Base-by-base conservation (phyloP, 1,140 invertebrate genomes). In the Lepidotrigona ventralis region DNA sequence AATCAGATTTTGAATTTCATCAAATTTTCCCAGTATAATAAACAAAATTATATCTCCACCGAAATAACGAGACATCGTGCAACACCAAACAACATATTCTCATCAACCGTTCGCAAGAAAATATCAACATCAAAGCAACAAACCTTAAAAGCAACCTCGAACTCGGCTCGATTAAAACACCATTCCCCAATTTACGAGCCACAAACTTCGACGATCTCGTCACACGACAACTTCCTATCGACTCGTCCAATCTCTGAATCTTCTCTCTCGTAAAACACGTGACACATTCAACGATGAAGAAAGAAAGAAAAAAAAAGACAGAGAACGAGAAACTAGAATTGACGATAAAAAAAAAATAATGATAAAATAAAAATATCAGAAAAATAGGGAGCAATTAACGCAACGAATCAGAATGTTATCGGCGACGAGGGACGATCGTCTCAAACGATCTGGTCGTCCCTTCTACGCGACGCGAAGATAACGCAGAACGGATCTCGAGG, bases 361-460 rank as follows among this genome's bases (percentile, higher is more conserved):
- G 8, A 46, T 46, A 46, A 46, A 21, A 11, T 29, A 8, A 19
- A 11, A 29, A 11, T 33, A 33, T 33, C 33, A 15, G 19, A 63
- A 29, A 51, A 53, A 33, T 51, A 5, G 6, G 5, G 26, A 21
- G 66, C 46, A 78, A 83, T 83, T 83, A 83, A 83, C 66, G 39
- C 54, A 56, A 78, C 23, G 81, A 70, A 71, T 78, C 66, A 19
- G 21, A 51, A 83, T 83, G 33, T 83, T 79, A 71, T 79, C 76
- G 46, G 14, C n/a, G 6, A 12, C 69, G 2, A 15, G 6, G 51
- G 58, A 58, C 68, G 77, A 83, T 79, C 77, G 68, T n/a, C 23
- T 79, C 54, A 72, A 83, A 72, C 77, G 82, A 79, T 83, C 70
- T 78, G 66, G 46, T 63, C 75, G 46, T 63, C 63, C 75, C 66